Percentiles rank a stretch among this genome's conserved stretches.
These are phyloP conservation scores for Asarcornis scutulata DNA, from an alignment of 2,113 vertebrate genomes.

Conservation along the genomic window DNA sequence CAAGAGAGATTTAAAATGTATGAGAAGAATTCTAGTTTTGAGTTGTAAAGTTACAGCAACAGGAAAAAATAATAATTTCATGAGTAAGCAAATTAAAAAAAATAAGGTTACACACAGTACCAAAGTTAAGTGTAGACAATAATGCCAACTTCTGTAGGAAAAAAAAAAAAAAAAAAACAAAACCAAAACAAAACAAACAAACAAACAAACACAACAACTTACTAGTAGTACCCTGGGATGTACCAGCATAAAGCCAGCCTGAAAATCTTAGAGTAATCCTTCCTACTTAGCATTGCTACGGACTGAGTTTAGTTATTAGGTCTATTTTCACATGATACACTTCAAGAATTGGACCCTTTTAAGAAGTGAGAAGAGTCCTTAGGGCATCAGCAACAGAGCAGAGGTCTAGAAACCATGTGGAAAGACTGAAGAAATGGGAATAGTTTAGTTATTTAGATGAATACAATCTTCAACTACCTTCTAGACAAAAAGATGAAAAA, in stretches of 20 bases:
- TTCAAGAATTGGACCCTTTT: not conserved
- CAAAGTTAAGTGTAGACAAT: not conserved
- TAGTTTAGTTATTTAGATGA: not conserved
- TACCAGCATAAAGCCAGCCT: not conserved
- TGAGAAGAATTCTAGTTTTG: not conserved
- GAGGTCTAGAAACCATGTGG: not conserved
- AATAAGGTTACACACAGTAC: not conserved
- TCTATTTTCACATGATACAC: not conserved
- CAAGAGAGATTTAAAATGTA: not conserved
- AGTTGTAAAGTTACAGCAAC: not conserved
- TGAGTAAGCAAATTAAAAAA: not conserved
- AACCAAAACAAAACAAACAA: too few species aligned
- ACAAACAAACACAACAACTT: not conserved
- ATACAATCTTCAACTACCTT: not conserved
- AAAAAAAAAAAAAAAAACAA: not conserved
- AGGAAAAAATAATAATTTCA: not conserved
- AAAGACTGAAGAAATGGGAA: not conserved
- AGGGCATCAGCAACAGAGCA: not conserved
- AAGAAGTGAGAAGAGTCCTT: not conserved
- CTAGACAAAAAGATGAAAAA: not conserved
- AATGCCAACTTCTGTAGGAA: not conserved
- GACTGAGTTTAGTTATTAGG: not conserved
- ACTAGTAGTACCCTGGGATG: not conserved
- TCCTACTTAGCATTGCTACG: not conserved
- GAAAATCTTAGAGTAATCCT: not conserved